Base-by-base conservation (phyloP, 2,888 invertebrate species). In the Parasteatoda lunata region DNA sequence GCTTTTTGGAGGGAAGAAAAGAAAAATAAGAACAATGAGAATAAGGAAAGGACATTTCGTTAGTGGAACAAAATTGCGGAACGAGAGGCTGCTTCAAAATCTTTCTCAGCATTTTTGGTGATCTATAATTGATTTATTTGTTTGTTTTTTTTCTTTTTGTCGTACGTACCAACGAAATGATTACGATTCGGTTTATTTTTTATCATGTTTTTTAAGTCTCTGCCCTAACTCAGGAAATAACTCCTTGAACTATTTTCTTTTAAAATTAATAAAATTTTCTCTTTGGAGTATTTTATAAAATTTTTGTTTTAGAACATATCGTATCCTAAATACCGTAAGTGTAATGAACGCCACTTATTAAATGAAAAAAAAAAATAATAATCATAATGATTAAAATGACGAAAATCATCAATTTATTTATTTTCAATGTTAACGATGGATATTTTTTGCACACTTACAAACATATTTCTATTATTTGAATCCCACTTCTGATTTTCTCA, bases 31-130 rank as follows among this genome's bases (percentile, higher is more conserved):
- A 30, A 30, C 48, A 59, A 72, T 15, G 65, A 52, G 72, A 49
- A 59, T 30, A 45, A 51, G 70, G 54, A 78, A 79, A 79, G 72
- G 73, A 82, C 86, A 87, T 87, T 87, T 82, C 77, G 80, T 81
- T 86, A 86, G 80, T 4, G 73, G 80, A 68, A 69, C 72, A 77
- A 81, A 87, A 82, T 81, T 87, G 81, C 75, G 75, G 73, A 70
- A 45, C 64, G 73, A 73, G 73, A 69, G 69, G 54, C 72, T 48
- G 51, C 70, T 82, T 68, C 48, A 54, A 84, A 84, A 84, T 72
- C 77, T 78, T 68, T 78, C 68, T 66, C 72, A 45, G 73, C 69
- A 64, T 84, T 73, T 84, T 73, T 68, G 73, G 80, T 71, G 79
- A 79, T 85, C 70, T 15, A 76, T 52, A 80, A 47, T 81, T 81